phyloP scores from a whole-genome alignment of 2,888 invertebrate genomes.

The Lasiommata megera region DNA sequence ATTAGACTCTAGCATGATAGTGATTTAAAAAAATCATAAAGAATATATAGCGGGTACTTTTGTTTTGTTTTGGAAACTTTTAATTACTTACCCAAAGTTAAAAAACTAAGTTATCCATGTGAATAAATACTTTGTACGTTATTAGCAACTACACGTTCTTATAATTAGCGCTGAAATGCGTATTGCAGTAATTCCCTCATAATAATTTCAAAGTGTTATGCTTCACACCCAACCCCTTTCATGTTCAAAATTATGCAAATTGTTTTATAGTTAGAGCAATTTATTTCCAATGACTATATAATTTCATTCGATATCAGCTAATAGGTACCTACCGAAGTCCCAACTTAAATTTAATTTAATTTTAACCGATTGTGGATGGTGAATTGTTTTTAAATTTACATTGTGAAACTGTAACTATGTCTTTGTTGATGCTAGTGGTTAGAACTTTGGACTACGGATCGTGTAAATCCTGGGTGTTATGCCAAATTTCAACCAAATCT shows the following conservation, averaged over 20 bases:
- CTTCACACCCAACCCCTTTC: constrained; percentile 22
- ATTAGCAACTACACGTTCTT: background rate
- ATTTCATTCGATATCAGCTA: background rate
- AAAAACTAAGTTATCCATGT: background rate
- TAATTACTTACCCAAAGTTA: background rate
- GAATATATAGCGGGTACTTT: too few species aligned
- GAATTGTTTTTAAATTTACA: too few species aligned
- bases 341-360: too few species aligned
- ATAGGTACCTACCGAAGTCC: too few species aligned
- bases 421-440: too few species aligned
- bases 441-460: too few species aligned
- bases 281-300: background rate
- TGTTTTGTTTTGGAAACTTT: background rate
- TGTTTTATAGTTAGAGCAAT: background rate
- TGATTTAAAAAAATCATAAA: background rate
- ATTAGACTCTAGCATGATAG: background rate
- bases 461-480: too few species aligned
- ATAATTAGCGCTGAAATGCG: background rate
- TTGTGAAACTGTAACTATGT: too few species aligned
- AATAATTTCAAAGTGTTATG: constrained; percentile 10
- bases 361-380: too few species aligned
- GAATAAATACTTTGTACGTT: too few species aligned
- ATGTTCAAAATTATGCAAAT: constrained; percentile 23
- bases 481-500: too few species aligned
- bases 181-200: constrained; percentile 9